Conservation (phyloP, 2,113 vertebrate species). For the Mormoops blainvillei region DNA sequence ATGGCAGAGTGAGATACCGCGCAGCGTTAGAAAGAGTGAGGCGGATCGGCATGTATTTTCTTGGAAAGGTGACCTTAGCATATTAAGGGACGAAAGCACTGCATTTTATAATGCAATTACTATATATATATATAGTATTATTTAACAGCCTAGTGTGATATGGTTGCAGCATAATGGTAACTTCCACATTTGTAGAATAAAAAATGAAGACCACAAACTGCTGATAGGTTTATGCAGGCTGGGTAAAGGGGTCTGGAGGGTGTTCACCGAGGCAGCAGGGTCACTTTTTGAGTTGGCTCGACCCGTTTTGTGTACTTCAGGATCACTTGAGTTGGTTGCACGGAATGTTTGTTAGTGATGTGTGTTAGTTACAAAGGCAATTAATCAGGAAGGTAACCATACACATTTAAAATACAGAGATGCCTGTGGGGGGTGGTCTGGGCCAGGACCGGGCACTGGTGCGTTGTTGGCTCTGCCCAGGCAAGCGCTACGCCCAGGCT, state of each 20-base stretch:
- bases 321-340: neutral
- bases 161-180: neutral
- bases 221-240: too few species aligned
- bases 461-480: neutral
- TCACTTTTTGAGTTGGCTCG: neutral
- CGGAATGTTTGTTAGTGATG: neutral
- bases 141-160: neutral
- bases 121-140: too few species aligned
- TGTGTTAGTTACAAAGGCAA: neutral
- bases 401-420: rapidly evolving
- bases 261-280: neutral
- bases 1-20: rapidly evolving
- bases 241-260: rapidly evolving
- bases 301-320: neutral
- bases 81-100: neutral
- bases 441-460: neutral
- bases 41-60: neutral
- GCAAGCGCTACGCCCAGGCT: neutral
- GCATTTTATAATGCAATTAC: too few species aligned
- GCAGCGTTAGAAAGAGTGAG: neutral
- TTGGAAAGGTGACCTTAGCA: neutral
- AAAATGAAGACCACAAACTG: neutral
- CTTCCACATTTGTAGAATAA: neutral
- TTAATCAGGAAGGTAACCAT: neutral
- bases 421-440: rapidly evolving